These are phyloP conservation scores for Petrophora chlorosata DNA, from an alignment of 2,888 invertebrate species.

Conservation along the genomic window DNA sequence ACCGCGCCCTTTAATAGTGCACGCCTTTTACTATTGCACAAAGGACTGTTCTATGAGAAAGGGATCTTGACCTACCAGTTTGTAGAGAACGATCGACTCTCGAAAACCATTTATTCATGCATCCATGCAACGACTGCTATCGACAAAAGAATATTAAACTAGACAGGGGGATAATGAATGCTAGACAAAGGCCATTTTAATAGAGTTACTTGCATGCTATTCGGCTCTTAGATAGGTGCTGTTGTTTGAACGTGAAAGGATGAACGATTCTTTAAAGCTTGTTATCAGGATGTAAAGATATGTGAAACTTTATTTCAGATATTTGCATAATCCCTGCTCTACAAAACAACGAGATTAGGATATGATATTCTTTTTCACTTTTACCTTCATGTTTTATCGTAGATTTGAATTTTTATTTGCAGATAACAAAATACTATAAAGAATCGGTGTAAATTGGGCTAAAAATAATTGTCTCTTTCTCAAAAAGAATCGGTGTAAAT, in stretches of 20 bases:
- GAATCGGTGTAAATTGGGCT: no score
- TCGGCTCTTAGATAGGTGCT: conserved; percentile 60
- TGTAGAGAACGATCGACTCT: conserved; percentile 72
- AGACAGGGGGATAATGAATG: conserved; percentile 81
- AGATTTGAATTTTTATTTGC: no score
- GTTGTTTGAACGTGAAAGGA: conserved; percentile 48
- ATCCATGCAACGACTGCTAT: conserved; percentile 73
- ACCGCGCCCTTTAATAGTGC: conserved; percentile 75
- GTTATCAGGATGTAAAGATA: no score
- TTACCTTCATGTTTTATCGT: no score
- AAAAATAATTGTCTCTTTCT: no score
- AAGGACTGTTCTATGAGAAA: conserved; percentile 81
- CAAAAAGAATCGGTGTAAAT: no score
- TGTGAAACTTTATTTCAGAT: no score
- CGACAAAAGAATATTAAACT: conserved; percentile 81
- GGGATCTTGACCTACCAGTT: conserved; percentile 83
- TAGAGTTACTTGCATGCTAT: conserved; percentile 79
- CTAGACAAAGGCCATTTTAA: conserved; percentile 79
- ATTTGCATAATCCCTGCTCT: no score
- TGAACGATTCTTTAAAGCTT: conserved; percentile 37
- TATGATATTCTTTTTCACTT: no score
- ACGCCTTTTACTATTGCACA: conserved; percentile 79
- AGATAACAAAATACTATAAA: no score
- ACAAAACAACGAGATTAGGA: no score
- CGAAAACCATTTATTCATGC: conserved; percentile 82